Evolutionary conservation across 2,113 vertebrate genomes (phyloP), one percentile per base, ranked within the genome.

Genomic region (Gallinago undulata): DNA sequence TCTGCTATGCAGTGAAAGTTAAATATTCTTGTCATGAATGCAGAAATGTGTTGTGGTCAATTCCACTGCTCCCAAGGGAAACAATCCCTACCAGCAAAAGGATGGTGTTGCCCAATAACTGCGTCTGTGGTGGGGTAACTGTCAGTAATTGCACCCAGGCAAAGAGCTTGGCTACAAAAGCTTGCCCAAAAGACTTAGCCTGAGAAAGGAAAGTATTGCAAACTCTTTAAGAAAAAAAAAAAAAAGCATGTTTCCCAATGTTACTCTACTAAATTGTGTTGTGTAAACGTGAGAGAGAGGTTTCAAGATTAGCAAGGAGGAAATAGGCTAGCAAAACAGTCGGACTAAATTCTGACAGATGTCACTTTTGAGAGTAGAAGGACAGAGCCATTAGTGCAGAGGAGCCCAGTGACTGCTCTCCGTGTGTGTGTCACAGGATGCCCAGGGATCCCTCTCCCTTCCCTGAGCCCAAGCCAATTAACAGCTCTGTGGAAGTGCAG

Each of bases 301-400:
- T 47, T 79, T 64, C 27, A 39, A 50, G 51, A 57, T 74, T 22
- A 33, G 27, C 3, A 6, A 53, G 68, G 59, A 84, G 50, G 59
- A 91, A 72, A 60, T 33, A 24, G 0, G 1, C 35, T 68, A 80
- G 60, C 50, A 60, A 62, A 79, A 43, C n/a, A 37, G 5, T 4
- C 31, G 64, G 37, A 10, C 30, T 79, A 0, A 2, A 56, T 39
- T 69, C 76, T 74, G 73, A 6, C 33, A 57, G 81, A 4, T 50
- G 63, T 53, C 27, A 48, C 11, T 50, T 75, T 10, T 23, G 59
- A 41, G 78, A 75, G 25, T 5, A 10, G 60, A 55, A 45, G 27
- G 37, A 30, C 13, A 7, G 4, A 24, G 53, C 13, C 0, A 1
- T 37, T 3, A 31, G 25, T 7, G 84, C 64, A 19, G 0, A 87